Percentiles rank a stretch among this genome's conserved stretches.
These are phyloP conservation scores for Epinephelus lanceolatus DNA, from an alignment of 2,113 vertebrate species.

Conservation along the genomic window DNA sequence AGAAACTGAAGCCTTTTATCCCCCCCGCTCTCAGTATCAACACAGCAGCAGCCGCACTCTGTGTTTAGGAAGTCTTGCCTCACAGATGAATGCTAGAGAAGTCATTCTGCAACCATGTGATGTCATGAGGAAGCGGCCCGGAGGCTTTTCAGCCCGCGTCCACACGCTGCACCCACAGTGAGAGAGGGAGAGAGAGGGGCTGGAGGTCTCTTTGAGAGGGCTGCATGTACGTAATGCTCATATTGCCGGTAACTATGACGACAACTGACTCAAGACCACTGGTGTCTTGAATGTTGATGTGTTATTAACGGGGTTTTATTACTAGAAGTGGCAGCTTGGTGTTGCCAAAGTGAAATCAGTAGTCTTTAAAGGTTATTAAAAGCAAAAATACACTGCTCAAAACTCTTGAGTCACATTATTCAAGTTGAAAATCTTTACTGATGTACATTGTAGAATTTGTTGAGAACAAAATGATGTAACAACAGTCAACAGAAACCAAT, in stretches of 20 bases:
- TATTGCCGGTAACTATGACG: slow-evolving; percentile 8
- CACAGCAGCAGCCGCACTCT: slow-evolving; percentile 10
- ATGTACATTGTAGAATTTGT: too few relatives aligned
- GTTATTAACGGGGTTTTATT: neutral
- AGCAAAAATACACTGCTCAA: neutral
- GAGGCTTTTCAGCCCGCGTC: slow-evolving; percentile 49
- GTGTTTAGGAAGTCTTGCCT: slow-evolving; percentile 65
- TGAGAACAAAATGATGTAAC: too few relatives aligned
- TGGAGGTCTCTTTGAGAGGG: slow-evolving; percentile 1
- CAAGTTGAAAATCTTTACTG: too few relatives aligned
- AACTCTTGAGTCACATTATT: too few relatives aligned
- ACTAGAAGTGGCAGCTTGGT: neutral
- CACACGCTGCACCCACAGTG: neutral
- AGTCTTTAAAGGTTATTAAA: neutral
- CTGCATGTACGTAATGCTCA: neutral
- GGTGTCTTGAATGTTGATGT: neutral
- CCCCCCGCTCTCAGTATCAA: slow-evolving; percentile 15
- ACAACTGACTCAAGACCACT: neutral
- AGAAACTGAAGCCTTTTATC: neutral
- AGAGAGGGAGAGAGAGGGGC: neutral
- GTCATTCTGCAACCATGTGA: slow-evolving; percentile 83
- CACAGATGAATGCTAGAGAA: slow-evolving; percentile 58
- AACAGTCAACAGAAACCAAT: too few relatives aligned
- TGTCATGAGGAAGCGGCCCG: slow-evolving; percentile 78
- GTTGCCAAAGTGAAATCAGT: neutral